Percentiles rank a stretch among this genome's conserved stretches.
Conservation (phyloP, 2,888 invertebrate genomes). For the Pterobdella sp. region DNA sequence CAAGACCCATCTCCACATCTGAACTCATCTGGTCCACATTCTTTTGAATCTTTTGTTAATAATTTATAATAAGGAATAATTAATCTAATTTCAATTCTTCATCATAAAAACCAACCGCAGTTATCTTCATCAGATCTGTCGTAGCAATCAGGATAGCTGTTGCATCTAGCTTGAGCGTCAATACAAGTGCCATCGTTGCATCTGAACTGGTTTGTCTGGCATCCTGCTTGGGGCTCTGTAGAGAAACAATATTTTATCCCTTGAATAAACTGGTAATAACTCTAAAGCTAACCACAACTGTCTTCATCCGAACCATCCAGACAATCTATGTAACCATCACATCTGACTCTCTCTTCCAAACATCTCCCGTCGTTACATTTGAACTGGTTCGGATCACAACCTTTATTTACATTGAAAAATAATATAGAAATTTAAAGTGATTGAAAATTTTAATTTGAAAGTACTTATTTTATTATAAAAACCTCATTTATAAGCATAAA, state of each 20-base stretch:
- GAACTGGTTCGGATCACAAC: slow-evolving; percentile 38
- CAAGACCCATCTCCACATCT: slow-evolving; percentile 35
- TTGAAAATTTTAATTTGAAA: too few relatives aligned
- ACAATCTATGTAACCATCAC: slow-evolving; percentile 68
- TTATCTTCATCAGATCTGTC: slow-evolving; percentile 80
- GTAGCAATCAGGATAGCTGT: slow-evolving; percentile 82
- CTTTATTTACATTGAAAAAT: neutral
- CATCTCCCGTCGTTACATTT: slow-evolving; percentile 59
- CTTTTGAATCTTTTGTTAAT: too few relatives aligned
- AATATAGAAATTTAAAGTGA: too few relatives aligned
- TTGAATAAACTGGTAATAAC: neutral
- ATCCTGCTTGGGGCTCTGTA: slow-evolving; percentile 17
- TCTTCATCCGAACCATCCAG: slow-evolving; percentile 64
- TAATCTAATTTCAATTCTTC: too few relatives aligned
- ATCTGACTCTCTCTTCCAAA: slow-evolving; percentile 68
- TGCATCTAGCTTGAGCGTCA: slow-evolving; percentile 54
- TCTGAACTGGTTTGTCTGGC: slow-evolving; percentile 31
- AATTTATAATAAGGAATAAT: too few relatives aligned
- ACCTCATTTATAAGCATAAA: too few relatives aligned
- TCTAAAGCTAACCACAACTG: slow-evolving; percentile 31
- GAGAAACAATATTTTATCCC: neutral
- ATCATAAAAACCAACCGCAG: slow-evolving; percentile 58
- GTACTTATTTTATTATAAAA: too few relatives aligned
- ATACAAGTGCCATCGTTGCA: slow-evolving; percentile 35
- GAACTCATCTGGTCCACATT: slow-evolving; percentile 32